Evolutionary conservation across 2,888 invertebrate species (phyloP).

Genomic region (Pollenia amentaria): DNA sequence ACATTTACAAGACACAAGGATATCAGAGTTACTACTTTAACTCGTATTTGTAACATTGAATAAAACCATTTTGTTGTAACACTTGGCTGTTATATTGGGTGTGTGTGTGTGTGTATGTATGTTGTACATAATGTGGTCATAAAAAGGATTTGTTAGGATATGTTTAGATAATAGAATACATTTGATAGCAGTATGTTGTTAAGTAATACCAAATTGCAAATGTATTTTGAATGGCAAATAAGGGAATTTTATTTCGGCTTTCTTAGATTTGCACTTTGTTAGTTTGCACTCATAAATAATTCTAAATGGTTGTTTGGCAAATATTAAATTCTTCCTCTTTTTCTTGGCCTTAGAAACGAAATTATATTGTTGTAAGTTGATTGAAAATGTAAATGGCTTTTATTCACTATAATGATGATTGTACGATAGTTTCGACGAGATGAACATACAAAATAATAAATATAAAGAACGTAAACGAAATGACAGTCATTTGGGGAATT

Average conservation of each 20-base stretch:
- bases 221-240: slow-evolving; percentile 74
- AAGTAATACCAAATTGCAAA: slow-evolving; percentile 78
- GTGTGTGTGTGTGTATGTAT: slow-evolving; percentile 71
- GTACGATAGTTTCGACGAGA: slow-evolving; percentile 58
- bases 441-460: slow-evolving; percentile 50
- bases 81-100: slow-evolving; percentile 16
- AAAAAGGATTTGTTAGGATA: slow-evolving; percentile 82
- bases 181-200: slow-evolving; percentile 62
- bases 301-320: slow-evolving; percentile 66
- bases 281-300: slow-evolving; percentile 71
- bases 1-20: neutral
- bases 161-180: slow-evolving; percentile 72
- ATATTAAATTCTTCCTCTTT: slow-evolving; percentile 26
- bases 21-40: neutral
- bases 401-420: slow-evolving; percentile 56
- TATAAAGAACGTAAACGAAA: slow-evolving; percentile 11
- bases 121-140: slow-evolving; percentile 81
- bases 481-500: slow-evolving; percentile 51
- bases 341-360: slow-evolving; percentile 21
- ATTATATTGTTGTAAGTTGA: slow-evolving; percentile 37
- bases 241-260: slow-evolving; percentile 53
- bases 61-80: slow-evolving; percentile 41
- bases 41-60: slow-evolving; percentile 34
- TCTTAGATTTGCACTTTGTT: slow-evolving; percentile 67
- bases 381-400: slow-evolving; percentile 70